These are phyloP conservation scores for Amphimallon solstitiale DNA, from an alignment of 2,888 invertebrate species.

Conservation along the genomic window DNA sequence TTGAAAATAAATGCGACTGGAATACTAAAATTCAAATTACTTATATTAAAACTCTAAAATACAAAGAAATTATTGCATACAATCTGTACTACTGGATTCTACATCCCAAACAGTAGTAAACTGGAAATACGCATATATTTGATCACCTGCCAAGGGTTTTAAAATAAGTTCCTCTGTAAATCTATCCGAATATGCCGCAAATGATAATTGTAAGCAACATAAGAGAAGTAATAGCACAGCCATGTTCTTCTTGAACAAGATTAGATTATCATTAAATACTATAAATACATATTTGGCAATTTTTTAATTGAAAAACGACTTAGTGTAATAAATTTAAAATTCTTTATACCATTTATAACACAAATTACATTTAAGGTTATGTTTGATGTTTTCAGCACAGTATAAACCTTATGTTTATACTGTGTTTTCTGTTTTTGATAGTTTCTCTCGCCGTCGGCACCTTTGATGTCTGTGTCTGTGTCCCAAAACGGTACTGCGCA, in stretches of 20 bases:
- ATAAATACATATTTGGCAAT: conserved; percentile 8
- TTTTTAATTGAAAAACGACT: background rate
- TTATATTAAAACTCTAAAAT: conserved; percentile 7
- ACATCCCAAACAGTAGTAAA: conserved; percentile 84
- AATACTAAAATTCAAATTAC: conserved; percentile 68
- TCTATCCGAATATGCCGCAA: conserved; percentile 65
- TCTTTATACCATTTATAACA: no score
- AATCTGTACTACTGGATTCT: conserved; percentile 66
- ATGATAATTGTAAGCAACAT: conserved; percentile 11
- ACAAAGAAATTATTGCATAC: conserved; percentile 63
- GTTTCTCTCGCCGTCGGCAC: background rate
- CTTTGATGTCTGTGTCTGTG: no score
- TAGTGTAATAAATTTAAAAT: no score
- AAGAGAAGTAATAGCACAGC: conserved; percentile 21
- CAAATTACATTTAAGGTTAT: background rate
- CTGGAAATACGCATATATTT: conserved; percentile 91
- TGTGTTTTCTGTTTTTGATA: no score
- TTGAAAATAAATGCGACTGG: conserved; percentile 88
- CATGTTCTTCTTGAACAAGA: background rate
- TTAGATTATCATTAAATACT: conserved; percentile 4
- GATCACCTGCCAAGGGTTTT: conserved; percentile 84
- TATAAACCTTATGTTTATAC: no score
- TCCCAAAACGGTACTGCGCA: no score
- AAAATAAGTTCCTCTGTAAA: conserved; percentile 90
- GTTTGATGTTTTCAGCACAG: no score